Conservation (phyloP, 2,888 invertebrate species). For the Pharmacophagus antenor region DNA sequence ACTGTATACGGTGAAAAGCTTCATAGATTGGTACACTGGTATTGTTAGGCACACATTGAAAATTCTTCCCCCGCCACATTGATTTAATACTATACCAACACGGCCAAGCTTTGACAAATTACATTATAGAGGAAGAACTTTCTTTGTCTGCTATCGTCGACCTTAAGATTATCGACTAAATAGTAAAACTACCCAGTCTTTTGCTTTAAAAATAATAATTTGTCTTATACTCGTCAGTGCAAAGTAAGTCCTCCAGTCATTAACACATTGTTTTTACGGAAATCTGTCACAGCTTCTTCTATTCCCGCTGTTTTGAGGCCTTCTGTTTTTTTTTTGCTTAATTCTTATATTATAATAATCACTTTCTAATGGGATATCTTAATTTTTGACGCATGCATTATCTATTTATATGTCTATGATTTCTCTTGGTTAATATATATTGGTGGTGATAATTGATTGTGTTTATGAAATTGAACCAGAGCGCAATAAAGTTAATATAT, state of each 20-base stretch:
- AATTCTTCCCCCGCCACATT: slow-evolving; percentile 31
- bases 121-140: slow-evolving; percentile 9
- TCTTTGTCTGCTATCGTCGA: slow-evolving; percentile 13
- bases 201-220: slow-evolving; percentile 30
- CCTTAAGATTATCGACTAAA: slow-evolving; percentile 11
- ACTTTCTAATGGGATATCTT: slow-evolving; percentile 45
- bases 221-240: slow-evolving; percentile 39
- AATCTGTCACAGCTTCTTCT: slow-evolving; percentile 54
- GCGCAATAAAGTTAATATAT: slow-evolving; percentile 50
- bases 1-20: slow-evolving; percentile 52
- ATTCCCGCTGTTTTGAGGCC: slow-evolving; percentile 50
- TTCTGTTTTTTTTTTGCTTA: slow-evolving; percentile 43
- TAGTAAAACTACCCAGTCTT: slow-evolving; percentile 10
- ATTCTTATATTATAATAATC: slow-evolving; percentile 41
- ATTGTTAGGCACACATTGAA: slow-evolving; percentile 35
- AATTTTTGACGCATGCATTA: slow-evolving; percentile 48
- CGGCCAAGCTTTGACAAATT: not conserved
- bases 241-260: slow-evolving; percentile 63
- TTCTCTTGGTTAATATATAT: slow-evolving; percentile 7
- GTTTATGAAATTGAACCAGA: slow-evolving; percentile 1
- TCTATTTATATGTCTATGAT: slow-evolving; percentile 16
- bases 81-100: not conserved
- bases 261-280: slow-evolving; percentile 45
- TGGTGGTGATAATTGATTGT: not conserved
- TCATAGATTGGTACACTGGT: slow-evolving; percentile 47